Base-by-base conservation (phyloP, 2,113 vertebrate species). In the Hemiprocne comata region DNA sequence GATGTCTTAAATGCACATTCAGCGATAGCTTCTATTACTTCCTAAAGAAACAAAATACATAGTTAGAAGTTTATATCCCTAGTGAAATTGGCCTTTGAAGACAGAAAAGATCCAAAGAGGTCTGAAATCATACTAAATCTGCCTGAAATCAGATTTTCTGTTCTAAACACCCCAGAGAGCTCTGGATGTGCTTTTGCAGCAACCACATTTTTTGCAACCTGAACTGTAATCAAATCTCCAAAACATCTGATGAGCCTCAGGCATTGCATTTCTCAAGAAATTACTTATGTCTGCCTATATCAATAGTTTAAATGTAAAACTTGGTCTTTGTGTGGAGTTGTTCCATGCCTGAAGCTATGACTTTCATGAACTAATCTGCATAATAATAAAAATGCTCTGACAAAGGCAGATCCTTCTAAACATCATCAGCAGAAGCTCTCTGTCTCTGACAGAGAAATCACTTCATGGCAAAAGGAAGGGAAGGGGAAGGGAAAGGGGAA, bases 1-100 rank as follows among this genome's bases (percentile, higher is more conserved):
- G 99, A 99, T 19, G 99, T 99, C 98, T 99, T 99, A 98, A 99
- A 99, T 48, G 99, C 99, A 91, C 99, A 99, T 81, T 99, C 99
- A 46, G 99, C 98, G 44, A 99, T 99, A 29, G 99, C 99, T 98
- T 99, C 99, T 92, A 99, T 99, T 66, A 99, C 99, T 97, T 99
- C 99, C 99, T 99, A 74, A 93, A 97, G 95, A 96, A 94, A 31
- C 24, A 97, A 78, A 97, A 95, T 9, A 97, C 15, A 84, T 3
- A 44, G 83, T 87, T 67, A 97, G 16, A 85, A 40, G 91, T 20
- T 9, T 10, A 53, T 5, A 23, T 31, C 60, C 50, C 57, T 62
- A 48, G 55, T 78, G 31, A 73, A 83, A 71, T 4, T n/a, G 10
- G 9, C 36, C 20, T 42, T 18, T 69, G 38, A 92, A 72, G 24